Evolutionary conservation across 2,113 vertebrate species (phyloP).

Genomic region (Eurystomus gularis): DNA sequence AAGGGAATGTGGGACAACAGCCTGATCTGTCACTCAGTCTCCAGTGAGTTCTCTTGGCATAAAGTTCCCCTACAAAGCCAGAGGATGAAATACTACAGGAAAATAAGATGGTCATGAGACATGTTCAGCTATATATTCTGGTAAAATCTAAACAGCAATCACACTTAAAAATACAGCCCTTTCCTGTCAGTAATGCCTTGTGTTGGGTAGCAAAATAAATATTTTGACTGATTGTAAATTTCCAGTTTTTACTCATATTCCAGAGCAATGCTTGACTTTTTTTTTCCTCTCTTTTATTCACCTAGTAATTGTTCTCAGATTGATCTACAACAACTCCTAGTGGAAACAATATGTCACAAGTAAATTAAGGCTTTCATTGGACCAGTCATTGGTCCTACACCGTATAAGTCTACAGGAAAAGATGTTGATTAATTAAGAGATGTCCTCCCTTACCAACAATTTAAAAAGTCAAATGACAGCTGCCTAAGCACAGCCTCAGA

Average conservation of each 20-base stretch:
- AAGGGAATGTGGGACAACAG: constrained; percentile 75
- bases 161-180: neutral
- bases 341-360: constrained; percentile 41
- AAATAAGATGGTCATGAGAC: constrained; percentile 39
- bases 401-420: neutral
- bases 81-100: constrained; percentile 40
- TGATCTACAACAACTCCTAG: constrained; percentile 23
- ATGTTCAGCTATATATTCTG: constrained; percentile 1
- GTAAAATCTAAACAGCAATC: constrained; percentile 19
- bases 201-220: neutral
- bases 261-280: neutral
- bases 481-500: neutral
- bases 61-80: constrained; percentile 41
- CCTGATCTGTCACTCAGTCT: constrained; percentile 69
- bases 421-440: constrained; percentile 1
- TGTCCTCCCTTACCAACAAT: neutral
- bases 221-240: constrained; percentile 24
- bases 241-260: constrained; percentile 17
- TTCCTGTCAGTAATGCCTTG: neutral
- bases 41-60: constrained; percentile 62
- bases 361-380: constrained; percentile 55
- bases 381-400: neutral
- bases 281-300: neutral
- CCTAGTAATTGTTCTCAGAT: constrained; percentile 42
- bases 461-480: neutral